A percentile compares a stretch with the other conserved stretches of the same genome.
These are phyloP conservation scores for Liopterus haemorrhoidalis DNA, from an alignment of 2,888 invertebrate genomes.

Conservation along the genomic window DNA sequence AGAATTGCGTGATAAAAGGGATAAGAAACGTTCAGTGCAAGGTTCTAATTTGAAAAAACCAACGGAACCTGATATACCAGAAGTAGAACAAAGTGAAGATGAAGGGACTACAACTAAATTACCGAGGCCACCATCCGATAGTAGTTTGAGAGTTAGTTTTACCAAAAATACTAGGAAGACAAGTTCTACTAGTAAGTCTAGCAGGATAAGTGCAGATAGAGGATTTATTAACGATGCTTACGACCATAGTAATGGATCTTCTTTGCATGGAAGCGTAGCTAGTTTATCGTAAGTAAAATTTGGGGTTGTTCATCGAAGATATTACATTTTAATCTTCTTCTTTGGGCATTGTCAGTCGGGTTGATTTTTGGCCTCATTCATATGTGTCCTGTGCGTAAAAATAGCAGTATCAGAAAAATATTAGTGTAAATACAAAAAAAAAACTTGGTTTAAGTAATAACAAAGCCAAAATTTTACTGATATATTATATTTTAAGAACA, in stretches of 20 bases:
- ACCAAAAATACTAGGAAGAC: conserved; percentile 15
- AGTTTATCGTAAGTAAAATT: conserved; percentile 21
- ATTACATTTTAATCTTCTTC: too few species aligned
- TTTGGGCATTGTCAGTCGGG: too few species aligned
- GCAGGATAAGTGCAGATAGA: conserved; percentile 9
- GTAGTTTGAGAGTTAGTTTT: conserved; percentile 17
- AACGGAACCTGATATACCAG: conserved; percentile 10
- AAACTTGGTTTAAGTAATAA: too few species aligned
- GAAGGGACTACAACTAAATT: conserved; percentile 6
- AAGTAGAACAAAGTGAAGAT: conserved; percentile 15
- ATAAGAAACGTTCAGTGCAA: too few species aligned
- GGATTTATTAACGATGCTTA: conserved; percentile 19
- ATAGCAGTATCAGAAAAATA: too few species aligned
- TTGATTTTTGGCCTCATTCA: too few species aligned
- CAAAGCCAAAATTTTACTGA: too few species aligned
- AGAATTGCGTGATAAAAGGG: too few species aligned
- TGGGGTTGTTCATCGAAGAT: background rate
- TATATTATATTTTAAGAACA: too few species aligned
- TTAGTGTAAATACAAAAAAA: too few species aligned
- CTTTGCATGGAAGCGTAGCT: conserved; percentile 18
- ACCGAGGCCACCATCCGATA: background rate
- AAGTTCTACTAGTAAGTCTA: conserved; percentile 12
- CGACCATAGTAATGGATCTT: conserved; percentile 23
- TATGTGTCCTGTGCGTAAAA: too few species aligned
- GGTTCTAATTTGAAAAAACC: too few species aligned